Conservation (phyloP, 2,797 vertebrate species). For the Pseudochromis fuscus region DNA sequence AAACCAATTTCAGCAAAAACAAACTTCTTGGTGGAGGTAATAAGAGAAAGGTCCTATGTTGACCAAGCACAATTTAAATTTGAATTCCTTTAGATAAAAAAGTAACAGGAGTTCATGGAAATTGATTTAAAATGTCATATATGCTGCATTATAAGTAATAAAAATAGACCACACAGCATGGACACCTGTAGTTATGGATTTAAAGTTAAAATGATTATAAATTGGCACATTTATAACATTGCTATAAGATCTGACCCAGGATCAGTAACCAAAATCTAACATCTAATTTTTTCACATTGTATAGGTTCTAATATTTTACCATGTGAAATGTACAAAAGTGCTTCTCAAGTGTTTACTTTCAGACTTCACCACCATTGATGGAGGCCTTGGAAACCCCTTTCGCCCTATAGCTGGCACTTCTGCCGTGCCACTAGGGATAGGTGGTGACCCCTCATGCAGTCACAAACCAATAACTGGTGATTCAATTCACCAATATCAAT, state of each 20-base stretch:
- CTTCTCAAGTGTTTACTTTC: conserved; percentile 6
- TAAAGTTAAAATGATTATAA: not conserved
- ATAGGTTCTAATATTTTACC: not conserved
- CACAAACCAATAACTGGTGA: not conserved
- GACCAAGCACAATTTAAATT: no score
- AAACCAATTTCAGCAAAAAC: no score
- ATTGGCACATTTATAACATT: conserved; percentile 45
- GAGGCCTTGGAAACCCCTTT: no score
- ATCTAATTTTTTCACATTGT: conserved; percentile 19
- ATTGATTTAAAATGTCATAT: not conserved
- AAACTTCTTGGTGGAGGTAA: no score
- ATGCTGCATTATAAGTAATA: not conserved
- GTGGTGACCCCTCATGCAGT: not conserved
- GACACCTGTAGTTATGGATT: not conserved
- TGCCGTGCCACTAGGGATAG: not conserved
- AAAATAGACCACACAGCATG: not conserved
- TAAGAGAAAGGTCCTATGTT: no score
- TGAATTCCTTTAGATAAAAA: no score
- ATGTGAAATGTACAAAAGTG: conserved; percentile 35
- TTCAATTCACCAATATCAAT: not conserved
- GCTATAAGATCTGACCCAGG: not conserved
- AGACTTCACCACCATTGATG: no score
- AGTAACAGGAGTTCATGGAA: no score
- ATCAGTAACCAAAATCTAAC: not conserved
- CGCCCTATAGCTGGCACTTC: not conserved